Base-by-base conservation (phyloP, 2,797 vertebrate genomes). In the Orientallactaga sibirica region DNA sequence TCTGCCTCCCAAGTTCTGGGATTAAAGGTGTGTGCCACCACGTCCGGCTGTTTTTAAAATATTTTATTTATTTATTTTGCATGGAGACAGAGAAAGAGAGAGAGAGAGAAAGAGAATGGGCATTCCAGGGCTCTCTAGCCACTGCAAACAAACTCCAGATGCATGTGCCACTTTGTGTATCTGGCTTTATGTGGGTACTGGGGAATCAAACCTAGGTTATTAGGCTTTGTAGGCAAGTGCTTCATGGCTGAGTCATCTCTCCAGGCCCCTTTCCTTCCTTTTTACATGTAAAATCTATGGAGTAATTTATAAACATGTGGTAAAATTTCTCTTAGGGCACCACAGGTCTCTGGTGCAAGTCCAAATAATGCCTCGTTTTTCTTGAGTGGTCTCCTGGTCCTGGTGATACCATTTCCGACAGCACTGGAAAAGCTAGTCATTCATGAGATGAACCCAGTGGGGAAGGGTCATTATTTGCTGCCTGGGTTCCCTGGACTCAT, bases 381-480 rank as follows among this genome's bases (percentile, higher is more conserved):
- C 33, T 55, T 83, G n/a, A 78, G 25, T 43, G 6, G 64, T 74
- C 22, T 70, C n/a, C 75, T 75, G 19, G 62, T 95, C 5, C 48
- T 66, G 48, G 16, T 55, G 83, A 55, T 14, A 88, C n/a, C 22
- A 88, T 67, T 95, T 92, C 68, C 16, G 71, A 62, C 7, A 52
- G 48, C 43, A 55, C 27, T 89, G 48, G 76, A 92, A 91, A 91
- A 85, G 70, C 43, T 43, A 80, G 33, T 18, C 71, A 89, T 79
- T 94, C 61, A 88, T 29, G 27, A 82, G 33, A 86, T 86, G 67
- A 94, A 68, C 83, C 24, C 18, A 79, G 83, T 85, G 77, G 82
- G 64, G 66, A 83, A 89, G 75, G 48, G 43, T 33, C 25, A 29
- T 37, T 90, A 43, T 89, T 88, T 88, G 37, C 48, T 85, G 79